These are phyloP conservation scores for Seira musarum DNA, from an alignment of 2,888 invertebrate genomes.

Conservation along the genomic window DNA sequence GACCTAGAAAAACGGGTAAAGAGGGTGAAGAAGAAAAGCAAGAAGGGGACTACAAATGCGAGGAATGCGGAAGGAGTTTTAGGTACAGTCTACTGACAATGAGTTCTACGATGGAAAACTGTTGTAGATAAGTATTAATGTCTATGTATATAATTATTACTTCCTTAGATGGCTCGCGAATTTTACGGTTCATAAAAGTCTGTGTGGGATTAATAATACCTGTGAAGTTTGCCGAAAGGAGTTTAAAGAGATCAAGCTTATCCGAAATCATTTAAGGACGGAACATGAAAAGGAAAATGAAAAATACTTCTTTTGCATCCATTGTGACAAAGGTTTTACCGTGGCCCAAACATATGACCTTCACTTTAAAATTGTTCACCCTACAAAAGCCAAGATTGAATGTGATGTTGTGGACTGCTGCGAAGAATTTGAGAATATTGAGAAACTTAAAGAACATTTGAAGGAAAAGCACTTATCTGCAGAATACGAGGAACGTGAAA, in stretches of 20 bases:
- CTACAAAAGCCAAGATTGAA: slow-evolving; percentile 15
- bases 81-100: slow-evolving; percentile 1
- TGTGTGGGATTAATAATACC: not conserved
- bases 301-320: slow-evolving; percentile 15
- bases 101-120: too few relatives aligned
- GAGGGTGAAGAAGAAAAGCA: not conserved
- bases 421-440: slow-evolving; percentile 30
- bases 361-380: slow-evolving; percentile 29
- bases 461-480: slow-evolving; percentile 8
- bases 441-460: slow-evolving; percentile 18
- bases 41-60: slow-evolving; percentile 27
- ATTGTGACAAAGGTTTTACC: slow-evolving; percentile 29
- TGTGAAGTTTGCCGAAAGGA: slow-evolving; percentile 6
- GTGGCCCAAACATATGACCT: slow-evolving; percentile 22
- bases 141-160: too few relatives aligned
- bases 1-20: slow-evolving; percentile 13
- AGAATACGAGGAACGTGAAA: not conserved
- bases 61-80: slow-evolving; percentile 24
- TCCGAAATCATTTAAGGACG: slow-evolving; percentile 27
- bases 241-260: not conserved
- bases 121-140: too few relatives aligned
- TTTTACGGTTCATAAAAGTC: slow-evolving; percentile 16
- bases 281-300: slow-evolving; percentile 30
- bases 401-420: slow-evolving; percentile 36
- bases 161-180: too few relatives aligned